These are phyloP conservation scores for Scaeva pyrastri DNA, from an alignment of 2,888 invertebrate genomes.

Conservation along the genomic window DNA sequence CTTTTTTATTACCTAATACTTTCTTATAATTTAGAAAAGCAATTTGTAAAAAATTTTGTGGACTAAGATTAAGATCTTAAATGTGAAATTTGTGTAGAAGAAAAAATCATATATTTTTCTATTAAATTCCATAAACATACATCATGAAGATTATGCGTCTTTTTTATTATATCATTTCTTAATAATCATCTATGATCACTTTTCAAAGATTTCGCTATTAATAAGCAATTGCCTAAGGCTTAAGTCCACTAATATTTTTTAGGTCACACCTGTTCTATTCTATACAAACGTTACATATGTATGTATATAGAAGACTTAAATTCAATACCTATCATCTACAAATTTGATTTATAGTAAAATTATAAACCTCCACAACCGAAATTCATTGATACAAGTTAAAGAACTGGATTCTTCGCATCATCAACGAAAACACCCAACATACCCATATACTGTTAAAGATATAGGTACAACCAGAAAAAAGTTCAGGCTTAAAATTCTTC, in stretches of 20 bases:
- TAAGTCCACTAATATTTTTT: neutral
- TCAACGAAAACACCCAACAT: neutral
- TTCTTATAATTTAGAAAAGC: too few species aligned
- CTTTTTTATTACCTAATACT: too few species aligned
- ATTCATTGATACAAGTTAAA: slow-evolving; percentile 15
- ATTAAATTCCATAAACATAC: too few species aligned
- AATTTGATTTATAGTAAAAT: slow-evolving; percentile 30
- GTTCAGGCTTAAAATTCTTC: neutral
- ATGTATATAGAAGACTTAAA: neutral
- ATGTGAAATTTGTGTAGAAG: too few species aligned
- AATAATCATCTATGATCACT: neutral
- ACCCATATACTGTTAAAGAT: too few species aligned
- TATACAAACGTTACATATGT: too few species aligned
- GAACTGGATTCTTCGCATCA: slow-evolving; percentile 20
- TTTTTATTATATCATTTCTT: neutral
- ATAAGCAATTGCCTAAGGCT: neutral
- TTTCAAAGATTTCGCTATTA: neutral
- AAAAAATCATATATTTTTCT: too few species aligned
- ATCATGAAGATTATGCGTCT: too few species aligned
- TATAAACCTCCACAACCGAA: neutral
- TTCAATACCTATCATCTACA: neutral
- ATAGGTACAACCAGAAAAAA: neutral
- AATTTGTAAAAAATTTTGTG: too few species aligned
- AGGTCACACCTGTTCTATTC: slow-evolving; percentile 26
- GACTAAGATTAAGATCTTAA: too few species aligned